Evolutionary conservation across 2,113 vertebrate species (phyloP).

Genomic region (Cyphomyrus plagiostoma): DNA sequence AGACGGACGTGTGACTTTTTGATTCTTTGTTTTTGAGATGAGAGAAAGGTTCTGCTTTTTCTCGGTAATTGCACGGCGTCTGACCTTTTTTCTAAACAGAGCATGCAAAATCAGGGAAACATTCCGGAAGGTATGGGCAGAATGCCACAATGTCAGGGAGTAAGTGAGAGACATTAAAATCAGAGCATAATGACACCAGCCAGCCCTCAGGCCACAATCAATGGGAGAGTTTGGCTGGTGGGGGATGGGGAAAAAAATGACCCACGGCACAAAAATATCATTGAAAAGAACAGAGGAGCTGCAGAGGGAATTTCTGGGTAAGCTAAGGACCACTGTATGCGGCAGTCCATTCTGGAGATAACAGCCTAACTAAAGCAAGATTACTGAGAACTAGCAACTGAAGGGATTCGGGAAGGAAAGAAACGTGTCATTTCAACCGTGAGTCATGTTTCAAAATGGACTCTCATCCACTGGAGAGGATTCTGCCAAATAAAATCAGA

Average conservation of each 20-base stretch:
- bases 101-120: neutral
- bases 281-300: constrained; percentile 15
- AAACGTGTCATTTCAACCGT: neutral
- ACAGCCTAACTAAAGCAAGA: neutral
- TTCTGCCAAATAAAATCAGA: neutral
- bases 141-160: neutral
- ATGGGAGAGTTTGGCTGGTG: constrained; percentile 36
- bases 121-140: neutral
- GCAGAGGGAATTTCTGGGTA: neutral
- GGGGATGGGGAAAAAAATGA: constrained; percentile 41
- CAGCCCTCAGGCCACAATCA: constrained; percentile 42
- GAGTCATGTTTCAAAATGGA: neutral
- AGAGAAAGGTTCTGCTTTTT: neutral
- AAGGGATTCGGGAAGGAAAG: neutral
- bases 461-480: neutral
- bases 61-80: neutral
- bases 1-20: neutral
- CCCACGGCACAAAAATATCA: constrained; percentile 45
- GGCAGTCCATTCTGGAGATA: neutral
- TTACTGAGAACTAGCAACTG: neutral
- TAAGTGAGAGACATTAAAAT: constrained; percentile 43
- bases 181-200: constrained; percentile 40
- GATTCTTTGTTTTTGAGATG: neutral
- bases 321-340: neutral
- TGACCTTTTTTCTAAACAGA: neutral